A percentile compares a stretch with the other conserved stretches of the same genome.
Evolutionary conservation across 92 coral and sea anemone genomes (phyloP).

Genomic region (Epizoanthus illoricatus): DNA sequence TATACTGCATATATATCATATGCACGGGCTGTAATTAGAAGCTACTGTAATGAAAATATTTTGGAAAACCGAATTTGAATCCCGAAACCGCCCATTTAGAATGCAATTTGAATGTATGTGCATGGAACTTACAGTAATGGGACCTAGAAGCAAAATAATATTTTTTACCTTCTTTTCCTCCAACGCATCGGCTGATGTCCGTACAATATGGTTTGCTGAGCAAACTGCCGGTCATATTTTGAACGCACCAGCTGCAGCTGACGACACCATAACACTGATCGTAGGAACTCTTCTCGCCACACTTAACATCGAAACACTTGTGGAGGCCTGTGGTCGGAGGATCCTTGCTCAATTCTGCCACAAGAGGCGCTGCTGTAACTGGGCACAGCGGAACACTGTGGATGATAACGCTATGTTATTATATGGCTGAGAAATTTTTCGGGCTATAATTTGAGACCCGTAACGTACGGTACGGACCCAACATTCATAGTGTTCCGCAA

Average conservation of each 20-base stretch:
- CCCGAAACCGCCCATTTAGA: no score
- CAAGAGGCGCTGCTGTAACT: neutral
- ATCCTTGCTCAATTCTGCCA: neutral
- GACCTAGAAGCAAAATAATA: no score
- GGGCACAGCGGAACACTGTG: conserved; percentile 1
- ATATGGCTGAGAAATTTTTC: neutral
- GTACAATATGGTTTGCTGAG: conserved; percentile 24
- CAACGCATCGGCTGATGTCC: conserved; percentile 12
- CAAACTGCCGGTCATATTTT: neutral
- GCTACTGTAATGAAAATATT: no score
- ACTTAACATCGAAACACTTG: neutral
- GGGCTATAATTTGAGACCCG: no score
- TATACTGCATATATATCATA: no score
- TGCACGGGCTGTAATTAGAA: no score
- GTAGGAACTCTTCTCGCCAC: neutral
- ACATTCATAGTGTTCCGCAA: no score
- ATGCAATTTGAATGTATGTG: no score
- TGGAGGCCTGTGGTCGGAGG: neutral
- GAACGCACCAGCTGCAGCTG: conserved; percentile 15
- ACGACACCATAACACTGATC: conserved; percentile 15
- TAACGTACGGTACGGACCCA: no score
- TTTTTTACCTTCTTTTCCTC: conserved; percentile 14
- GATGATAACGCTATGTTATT: neutral
- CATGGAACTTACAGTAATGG: no score
- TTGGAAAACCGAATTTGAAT: no score